Conservation (phyloP, 1,140 invertebrate genomes). For the Grapholita molesta region DNA sequence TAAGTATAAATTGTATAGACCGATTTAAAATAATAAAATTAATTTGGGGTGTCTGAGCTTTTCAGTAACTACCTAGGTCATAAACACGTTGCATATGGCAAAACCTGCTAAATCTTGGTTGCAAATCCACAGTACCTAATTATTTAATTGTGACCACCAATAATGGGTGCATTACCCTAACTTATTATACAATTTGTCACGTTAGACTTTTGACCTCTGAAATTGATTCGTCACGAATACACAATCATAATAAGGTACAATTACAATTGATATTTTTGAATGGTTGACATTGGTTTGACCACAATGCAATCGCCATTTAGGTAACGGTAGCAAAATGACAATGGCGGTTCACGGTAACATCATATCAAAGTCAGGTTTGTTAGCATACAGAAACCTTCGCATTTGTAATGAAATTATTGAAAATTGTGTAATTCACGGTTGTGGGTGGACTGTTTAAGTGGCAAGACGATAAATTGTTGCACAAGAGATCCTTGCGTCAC, state of each 20-base stretch:
- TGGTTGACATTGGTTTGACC: conserved; percentile 15
- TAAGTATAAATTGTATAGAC: no score
- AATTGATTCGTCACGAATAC: not conserved
- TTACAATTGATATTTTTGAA: conserved; percentile 11
- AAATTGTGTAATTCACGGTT: conserved; percentile 4
- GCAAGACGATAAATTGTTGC: not conserved
- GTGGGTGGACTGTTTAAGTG: conserved; percentile 3
- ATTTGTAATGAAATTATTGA: conserved; percentile 17
- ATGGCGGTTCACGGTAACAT: conserved; percentile 21
- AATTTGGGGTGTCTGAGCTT: no score
- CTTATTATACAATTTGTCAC: not conserved
- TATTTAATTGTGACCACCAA: no score
- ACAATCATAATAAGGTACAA: not conserved
- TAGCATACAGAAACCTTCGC: conserved; percentile 42
- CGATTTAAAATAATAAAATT: no score
- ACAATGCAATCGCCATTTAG: conserved; percentile 34
- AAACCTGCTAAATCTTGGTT: no score
- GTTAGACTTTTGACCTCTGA: not conserved
- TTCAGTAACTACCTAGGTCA: no score
- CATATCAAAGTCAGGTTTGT: conserved; percentile 49
- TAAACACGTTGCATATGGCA: no score
- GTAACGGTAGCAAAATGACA: conserved; percentile 23
- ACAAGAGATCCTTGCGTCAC: not conserved
- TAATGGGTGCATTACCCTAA: no score
- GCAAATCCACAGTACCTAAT: no score